Conservation (phyloP, 1,140 invertebrate genomes). For the Nephila pilipes region DNA sequence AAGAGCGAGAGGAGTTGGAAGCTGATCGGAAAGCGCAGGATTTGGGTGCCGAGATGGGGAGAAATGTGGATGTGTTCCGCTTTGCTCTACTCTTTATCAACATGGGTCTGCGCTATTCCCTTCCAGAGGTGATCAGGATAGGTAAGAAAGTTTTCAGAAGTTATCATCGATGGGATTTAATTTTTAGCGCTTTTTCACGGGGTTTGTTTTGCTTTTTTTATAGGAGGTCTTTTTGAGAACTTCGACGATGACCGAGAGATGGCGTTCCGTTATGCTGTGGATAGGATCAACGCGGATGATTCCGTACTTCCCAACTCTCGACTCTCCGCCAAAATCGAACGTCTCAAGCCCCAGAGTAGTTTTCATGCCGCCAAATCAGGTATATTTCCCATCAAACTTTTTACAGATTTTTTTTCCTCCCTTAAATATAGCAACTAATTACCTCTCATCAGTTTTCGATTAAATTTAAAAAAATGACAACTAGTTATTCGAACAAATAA, state of each 20-base stretch:
- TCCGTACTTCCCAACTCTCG: conserved; percentile 90
- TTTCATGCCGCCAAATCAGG: conserved; percentile 95
- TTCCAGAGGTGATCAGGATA: conserved; percentile 58
- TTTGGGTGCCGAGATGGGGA: conserved; percentile 40
- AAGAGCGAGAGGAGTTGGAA: conserved; percentile 16
- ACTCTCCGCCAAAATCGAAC: conserved; percentile 91
- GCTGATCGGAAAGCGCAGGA: conserved; percentile 7
- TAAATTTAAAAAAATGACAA: too few species aligned
- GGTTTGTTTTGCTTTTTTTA: conserved; percentile 2
- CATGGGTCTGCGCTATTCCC: not conserved
- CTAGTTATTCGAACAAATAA: not conserved
- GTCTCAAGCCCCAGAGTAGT: conserved; percentile 92
- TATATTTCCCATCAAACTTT: conserved; percentile 80
- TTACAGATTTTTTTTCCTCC: too few species aligned
- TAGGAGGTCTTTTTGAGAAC: conserved; percentile 94
- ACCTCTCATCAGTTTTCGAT: too few species aligned
- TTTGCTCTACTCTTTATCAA: not conserved
- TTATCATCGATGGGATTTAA: too few species aligned
- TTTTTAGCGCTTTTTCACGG: not conserved
- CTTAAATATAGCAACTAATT: too few species aligned
- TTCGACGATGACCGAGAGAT: conserved; percentile 91
- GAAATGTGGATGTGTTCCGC: conserved; percentile 8
- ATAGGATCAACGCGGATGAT: conserved; percentile 92
- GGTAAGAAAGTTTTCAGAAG: conserved; percentile 7
- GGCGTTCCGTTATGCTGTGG: conserved; percentile 94